These are phyloP conservation scores for Melikaiella ostensackeni DNA, from an alignment of 2,888 invertebrate species.

Conservation along the genomic window DNA sequence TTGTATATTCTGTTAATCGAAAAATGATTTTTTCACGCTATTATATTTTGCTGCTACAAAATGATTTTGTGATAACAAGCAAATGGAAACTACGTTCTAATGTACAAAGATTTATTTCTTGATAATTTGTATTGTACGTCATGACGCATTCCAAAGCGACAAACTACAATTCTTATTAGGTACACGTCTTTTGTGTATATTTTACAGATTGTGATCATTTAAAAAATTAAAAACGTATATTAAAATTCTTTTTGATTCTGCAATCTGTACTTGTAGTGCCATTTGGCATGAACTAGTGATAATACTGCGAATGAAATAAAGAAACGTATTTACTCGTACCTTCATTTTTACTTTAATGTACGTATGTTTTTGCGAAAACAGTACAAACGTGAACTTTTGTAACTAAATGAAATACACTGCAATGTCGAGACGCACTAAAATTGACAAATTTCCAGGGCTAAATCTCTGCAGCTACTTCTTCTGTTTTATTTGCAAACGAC, in stretches of 20 bases:
- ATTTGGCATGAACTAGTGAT: slow-evolving; percentile 46
- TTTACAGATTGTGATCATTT: slow-evolving; percentile 30
- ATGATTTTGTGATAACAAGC: background rate
- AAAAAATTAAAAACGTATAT: slow-evolving; percentile 2
- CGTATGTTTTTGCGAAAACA: background rate
- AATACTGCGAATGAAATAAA: slow-evolving; percentile 50
- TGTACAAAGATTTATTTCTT: slow-evolving; percentile 11
- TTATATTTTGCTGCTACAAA: background rate
- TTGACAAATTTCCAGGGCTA: background rate
- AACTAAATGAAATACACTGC: background rate
- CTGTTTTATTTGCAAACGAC: slow-evolving; percentile 5
- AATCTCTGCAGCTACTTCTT: background rate
- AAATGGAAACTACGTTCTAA: background rate
- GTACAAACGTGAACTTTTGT: background rate
- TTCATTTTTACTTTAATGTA: slow-evolving; percentile 13
- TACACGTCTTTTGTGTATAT: slow-evolving; percentile 19
- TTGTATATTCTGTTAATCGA: background rate
- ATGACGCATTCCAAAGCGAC: background rate
- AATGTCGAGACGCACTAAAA: background rate
- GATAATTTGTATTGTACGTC: background rate
- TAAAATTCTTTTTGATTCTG: slow-evolving; percentile 8
- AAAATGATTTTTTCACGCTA: background rate
- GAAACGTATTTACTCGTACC: slow-evolving; percentile 53
- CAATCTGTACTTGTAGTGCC: slow-evolving; percentile 42
- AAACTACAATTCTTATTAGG: slow-evolving; percentile 18